Conservation (phyloP, 1,140 invertebrate genomes). For the Cecropterus lyciades region DNA sequence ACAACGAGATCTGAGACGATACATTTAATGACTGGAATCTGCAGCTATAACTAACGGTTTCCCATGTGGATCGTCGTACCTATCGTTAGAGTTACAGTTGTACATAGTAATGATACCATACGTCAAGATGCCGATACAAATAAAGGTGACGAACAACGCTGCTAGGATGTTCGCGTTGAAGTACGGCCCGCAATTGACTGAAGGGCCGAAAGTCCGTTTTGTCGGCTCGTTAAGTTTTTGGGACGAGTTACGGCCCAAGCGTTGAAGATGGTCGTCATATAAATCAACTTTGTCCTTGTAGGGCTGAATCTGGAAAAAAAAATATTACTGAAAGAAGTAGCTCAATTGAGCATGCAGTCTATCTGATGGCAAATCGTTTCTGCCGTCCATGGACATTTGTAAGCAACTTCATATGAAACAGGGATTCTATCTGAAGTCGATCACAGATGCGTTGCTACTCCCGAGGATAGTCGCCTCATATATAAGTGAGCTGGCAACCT, state of each 20-base stretch:
- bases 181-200: constrained; percentile 57
- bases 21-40: constrained; percentile 28
- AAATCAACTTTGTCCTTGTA: constrained; percentile 28
- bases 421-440: no score
- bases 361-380: no score
- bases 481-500: no score
- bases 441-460: no score
- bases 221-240: neutral
- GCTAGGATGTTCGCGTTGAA: constrained; percentile 50
- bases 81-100: constrained; percentile 46
- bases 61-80: constrained; percentile 54
- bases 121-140: constrained; percentile 46
- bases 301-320: constrained; percentile 48
- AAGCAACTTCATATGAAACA: no score
- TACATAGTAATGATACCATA: constrained; percentile 48
- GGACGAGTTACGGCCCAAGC: constrained; percentile 10
- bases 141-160: constrained; percentile 43
- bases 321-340: no score
- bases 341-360: no score
- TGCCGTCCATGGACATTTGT: no score
- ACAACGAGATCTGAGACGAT: no score
- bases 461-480: no score
- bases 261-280: constrained; percentile 11
- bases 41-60: constrained; percentile 49
- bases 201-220: constrained; percentile 39